Conservation (phyloP, 2,797 vertebrate genomes). For the Dendrocincla tyrannina region DNA sequence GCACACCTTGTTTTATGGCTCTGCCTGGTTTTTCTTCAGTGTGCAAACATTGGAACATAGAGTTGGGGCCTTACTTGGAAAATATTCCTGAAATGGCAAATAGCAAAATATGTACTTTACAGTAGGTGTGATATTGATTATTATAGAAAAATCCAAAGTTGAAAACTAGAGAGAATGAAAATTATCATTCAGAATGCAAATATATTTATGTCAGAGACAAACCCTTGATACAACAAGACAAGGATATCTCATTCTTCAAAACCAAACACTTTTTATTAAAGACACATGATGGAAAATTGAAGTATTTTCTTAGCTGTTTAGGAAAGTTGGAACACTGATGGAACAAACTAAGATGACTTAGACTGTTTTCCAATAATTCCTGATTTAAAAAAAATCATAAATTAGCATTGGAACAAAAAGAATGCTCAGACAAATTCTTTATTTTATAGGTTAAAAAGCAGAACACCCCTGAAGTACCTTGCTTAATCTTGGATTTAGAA, state of each 20-base stretch:
- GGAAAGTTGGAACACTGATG: background rate
- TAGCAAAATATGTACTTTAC: background rate
- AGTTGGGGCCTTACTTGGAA: background rate
- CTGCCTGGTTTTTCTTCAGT: background rate
- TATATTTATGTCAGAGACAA: background rate
- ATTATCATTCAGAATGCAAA: background rate
- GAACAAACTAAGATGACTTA: background rate
- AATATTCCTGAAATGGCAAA: background rate
- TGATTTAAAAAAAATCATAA: background rate
- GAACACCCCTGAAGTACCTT: background rate
- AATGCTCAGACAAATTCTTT: background rate
- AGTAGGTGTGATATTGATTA: background rate
- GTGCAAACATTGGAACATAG: background rate
- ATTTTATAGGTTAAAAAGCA: background rate
- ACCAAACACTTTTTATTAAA: background rate
- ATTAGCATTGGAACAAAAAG: background rate
- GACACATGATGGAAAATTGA: background rate
- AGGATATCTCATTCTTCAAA: background rate
- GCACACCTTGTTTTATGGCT: slow-evolving; percentile 32
- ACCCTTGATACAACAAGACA: background rate
- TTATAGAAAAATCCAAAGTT: background rate
- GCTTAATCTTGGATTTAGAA: background rate
- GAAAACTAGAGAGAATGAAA: background rate
- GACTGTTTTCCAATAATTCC: background rate
- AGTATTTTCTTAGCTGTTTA: background rate